These are phyloP conservation scores for Drosophila borealis DNA, from an alignment of 2,888 invertebrate species.

Conservation along the genomic window DNA sequence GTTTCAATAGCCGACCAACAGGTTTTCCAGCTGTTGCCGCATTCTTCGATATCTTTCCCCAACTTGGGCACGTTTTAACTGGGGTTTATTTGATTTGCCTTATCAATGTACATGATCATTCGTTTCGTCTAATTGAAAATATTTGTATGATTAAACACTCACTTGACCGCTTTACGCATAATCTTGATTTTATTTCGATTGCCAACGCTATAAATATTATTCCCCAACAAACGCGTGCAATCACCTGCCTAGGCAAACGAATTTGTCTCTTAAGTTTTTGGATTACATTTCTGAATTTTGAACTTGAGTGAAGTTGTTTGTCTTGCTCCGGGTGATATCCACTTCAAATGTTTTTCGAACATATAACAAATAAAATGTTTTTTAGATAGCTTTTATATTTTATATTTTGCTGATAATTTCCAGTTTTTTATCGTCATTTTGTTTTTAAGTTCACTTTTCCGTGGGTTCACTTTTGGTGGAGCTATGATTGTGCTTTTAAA, in stretches of 20 bases:
- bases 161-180: not conserved
- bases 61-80: slow-evolving; percentile 29
- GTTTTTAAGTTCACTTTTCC: too few species aligned
- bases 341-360: too few species aligned
- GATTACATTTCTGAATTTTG: too few species aligned
- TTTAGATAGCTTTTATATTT: too few species aligned
- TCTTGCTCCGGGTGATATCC: too few species aligned
- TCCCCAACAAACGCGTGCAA: too few species aligned
- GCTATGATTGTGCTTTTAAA: too few species aligned
- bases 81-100: slow-evolving; percentile 23
- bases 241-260: not conserved
- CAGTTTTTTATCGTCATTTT: too few species aligned
- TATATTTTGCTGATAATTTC: too few species aligned
- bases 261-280: not conserved
- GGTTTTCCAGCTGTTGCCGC: slow-evolving; percentile 18
- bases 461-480: too few species aligned
- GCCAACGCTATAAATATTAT: not conserved
- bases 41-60: slow-evolving; percentile 29
- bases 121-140: slow-evolving; percentile 23
- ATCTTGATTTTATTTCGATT: not conserved
- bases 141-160: not conserved
- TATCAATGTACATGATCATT: slow-evolving; percentile 47
- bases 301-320: too few species aligned
- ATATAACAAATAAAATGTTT: too few species aligned
- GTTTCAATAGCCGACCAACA: not conserved